Evolutionary conservation across 1,140 invertebrate genomes (phyloP), one percentile per base, ranked within the genome.

Genomic region (Kradibia gibbosae): DNA sequence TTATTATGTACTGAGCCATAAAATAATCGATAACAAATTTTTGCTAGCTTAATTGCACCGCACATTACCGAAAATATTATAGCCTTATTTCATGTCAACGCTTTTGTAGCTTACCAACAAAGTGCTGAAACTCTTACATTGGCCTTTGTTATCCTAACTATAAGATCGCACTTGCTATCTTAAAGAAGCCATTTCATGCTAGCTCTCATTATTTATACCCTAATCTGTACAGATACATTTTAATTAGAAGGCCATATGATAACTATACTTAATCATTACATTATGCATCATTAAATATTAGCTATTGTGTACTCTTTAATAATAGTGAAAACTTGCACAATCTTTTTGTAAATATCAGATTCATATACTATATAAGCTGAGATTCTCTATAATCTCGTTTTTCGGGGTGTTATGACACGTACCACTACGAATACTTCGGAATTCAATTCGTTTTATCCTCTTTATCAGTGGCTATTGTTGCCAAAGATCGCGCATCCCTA

Each of bases 1-100:
- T 20, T 65, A 65, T 65, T 67, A 67, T 8, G 5, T 39, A 22
- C 34, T 22, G 13, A 20, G 39, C 20, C 17, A 5, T 60, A 5
- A 70, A 48, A 50, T 80, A 81, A 81, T 81, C 72, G 71, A 81
- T 81, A 65, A 67, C 74, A 81, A 81, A 75, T 81, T 81, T 67
- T 60, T 67, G 60, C 72, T 17, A 34, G 15, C 45, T 75, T 81
- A 81, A 74, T 81, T 67, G 72, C 57, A 34, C 3, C 31, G 25
- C 8, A 22, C 4, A 31, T 55, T 15, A 25, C 11, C 11, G 70
- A 80, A 55, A 72, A 42, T 60, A 71, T 80, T 53, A 65, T 3
- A 28, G 53, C 39, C 25, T 57, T 72, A 55, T 80, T 60, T 80
- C 78, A 60, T 28, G 78, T 72, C 70, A 36, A 45, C 67, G 48